Percentiles rank a stretch among this genome's conserved stretches.
These are phyloP conservation scores for Sphinx pinastri DNA, from an alignment of 2,888 invertebrate species.

Conservation along the genomic window DNA sequence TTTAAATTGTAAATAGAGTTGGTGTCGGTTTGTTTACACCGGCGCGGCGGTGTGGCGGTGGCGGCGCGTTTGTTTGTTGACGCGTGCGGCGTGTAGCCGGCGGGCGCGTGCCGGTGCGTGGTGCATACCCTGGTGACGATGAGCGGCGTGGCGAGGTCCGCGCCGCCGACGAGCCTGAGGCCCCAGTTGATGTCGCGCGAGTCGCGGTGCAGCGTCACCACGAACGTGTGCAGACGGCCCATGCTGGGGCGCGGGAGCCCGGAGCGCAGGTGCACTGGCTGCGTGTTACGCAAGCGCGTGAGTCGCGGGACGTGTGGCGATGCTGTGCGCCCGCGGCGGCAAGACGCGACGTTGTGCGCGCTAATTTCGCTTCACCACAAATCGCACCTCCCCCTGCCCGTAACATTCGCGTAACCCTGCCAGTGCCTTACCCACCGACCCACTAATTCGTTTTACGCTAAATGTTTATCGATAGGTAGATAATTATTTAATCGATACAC, in stretches of 20 bases:
- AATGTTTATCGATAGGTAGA: conserved; percentile 43
- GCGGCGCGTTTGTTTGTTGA: conserved; percentile 35
- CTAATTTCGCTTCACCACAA: conserved; percentile 72
- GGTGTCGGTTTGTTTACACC: conserved; percentile 63
- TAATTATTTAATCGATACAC: conserved; percentile 5
- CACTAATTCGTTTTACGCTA: conserved; percentile 69
- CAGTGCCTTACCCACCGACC: conserved; percentile 72
- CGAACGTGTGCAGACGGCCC: conserved; percentile 90
- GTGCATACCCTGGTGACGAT: conserved; percentile 92
- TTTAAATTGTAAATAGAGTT: conserved; percentile 28
- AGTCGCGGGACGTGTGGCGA: conserved; percentile 42
- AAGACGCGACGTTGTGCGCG: conserved; percentile 76
- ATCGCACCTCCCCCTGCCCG: conserved; percentile 61
- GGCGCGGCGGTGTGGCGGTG: conserved; percentile 36
- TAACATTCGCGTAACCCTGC: conserved; percentile 67
- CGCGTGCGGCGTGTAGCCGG: conserved; percentile 26
- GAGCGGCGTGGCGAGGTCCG: conserved; percentile 93
- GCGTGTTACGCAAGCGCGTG: conserved; percentile 47
- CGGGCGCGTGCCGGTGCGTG: background rate
- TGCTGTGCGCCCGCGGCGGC: conserved; percentile 68
- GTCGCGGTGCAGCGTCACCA: conserved; percentile 89
- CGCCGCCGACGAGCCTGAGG: conserved; percentile 93
- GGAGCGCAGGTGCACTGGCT: conserved; percentile 78
- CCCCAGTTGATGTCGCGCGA: conserved; percentile 91
- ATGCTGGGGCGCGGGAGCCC: conserved; percentile 63